phyloP scores from a whole-genome alignment of 2,113 vertebrate genomes.

The Dasypus novemcinctus region DNA sequence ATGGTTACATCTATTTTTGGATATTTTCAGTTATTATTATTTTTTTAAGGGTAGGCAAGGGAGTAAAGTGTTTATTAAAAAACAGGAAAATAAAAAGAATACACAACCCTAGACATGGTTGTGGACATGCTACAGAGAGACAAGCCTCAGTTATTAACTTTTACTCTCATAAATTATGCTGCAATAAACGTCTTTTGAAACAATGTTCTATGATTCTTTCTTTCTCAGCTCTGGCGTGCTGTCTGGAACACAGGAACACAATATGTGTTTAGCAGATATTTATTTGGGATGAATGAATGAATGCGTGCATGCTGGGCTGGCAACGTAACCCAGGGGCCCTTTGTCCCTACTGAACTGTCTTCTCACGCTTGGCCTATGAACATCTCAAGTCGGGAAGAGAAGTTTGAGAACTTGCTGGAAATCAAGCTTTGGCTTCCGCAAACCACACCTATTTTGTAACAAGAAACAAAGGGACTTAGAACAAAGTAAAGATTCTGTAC shows the following conservation, averaged over 20 bases:
- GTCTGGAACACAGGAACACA: not conserved
- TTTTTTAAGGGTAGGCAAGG: too few relatives aligned
- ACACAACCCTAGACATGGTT: too few relatives aligned
- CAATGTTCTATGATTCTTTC: not conserved
- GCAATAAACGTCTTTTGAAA: not conserved
- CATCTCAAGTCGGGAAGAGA: conserved; percentile 27
- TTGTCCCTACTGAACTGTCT: not conserved
- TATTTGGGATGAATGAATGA: not conserved
- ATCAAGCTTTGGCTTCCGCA: not conserved
- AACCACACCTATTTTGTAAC: not conserved
- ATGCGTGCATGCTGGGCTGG: not conserved
- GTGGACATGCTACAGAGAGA: too few relatives aligned
- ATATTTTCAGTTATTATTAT: not conserved
- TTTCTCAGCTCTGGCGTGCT: not conserved
- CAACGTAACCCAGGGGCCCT: not conserved
- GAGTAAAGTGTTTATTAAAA: too few relatives aligned
- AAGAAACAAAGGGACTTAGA: not conserved
- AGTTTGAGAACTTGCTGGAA: conserved; percentile 14
- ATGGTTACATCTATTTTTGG: not conserved
- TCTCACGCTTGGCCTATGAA: not conserved
- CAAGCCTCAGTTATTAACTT: too few relatives aligned
- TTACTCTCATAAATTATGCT: not conserved
- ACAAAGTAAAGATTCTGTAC: not conserved
- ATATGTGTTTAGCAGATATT: not conserved
- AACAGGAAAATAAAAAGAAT: too few relatives aligned